Evolutionary conservation across 2,113 vertebrate genomes (phyloP).

Genomic region (Xenopus tropicalis): DNA sequence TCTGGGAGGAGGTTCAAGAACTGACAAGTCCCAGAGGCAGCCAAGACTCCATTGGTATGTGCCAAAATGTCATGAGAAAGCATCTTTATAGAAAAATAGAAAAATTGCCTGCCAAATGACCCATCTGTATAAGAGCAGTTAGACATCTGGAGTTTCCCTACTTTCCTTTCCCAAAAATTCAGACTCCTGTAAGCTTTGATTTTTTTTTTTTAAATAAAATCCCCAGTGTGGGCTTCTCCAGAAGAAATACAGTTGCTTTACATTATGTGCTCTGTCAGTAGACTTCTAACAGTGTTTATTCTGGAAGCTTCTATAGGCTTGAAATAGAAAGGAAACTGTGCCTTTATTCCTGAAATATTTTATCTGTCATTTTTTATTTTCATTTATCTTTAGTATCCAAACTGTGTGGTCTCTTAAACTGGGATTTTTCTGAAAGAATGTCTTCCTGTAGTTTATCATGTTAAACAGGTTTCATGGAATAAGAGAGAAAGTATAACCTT

Average conservation of each 20-base stretch:
- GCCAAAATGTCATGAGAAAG: conserved; percentile 42
- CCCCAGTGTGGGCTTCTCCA: not conserved
- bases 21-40: conserved; percentile 36
- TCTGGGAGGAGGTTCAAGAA: not conserved
- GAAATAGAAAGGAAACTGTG: not conserved
- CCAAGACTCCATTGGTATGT: conserved; percentile 14
- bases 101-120: conserved; percentile 26
- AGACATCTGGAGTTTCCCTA: conserved; percentile 1
- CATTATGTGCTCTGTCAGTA: not conserved
- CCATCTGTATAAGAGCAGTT: not conserved
- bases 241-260: not conserved
- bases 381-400: not conserved
- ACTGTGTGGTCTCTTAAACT: conserved; percentile 20
- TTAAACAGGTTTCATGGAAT: not conserved
- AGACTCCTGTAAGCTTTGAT: not conserved
- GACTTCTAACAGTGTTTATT: conserved; percentile 7
- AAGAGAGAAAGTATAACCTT: no score
- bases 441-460: not conserved
- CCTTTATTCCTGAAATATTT: conserved; percentile 7
- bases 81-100: conserved; percentile 26
- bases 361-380: conserved; percentile 2
- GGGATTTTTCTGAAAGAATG: not conserved
- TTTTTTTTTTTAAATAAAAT: not conserved
- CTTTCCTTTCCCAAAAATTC: conserved; percentile 18
- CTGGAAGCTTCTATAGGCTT: conserved; percentile 7